These are phyloP conservation scores for Gymnoscopelus microlampas DNA, from an alignment of 2,797 vertebrate genomes.

Conservation along the genomic window DNA sequence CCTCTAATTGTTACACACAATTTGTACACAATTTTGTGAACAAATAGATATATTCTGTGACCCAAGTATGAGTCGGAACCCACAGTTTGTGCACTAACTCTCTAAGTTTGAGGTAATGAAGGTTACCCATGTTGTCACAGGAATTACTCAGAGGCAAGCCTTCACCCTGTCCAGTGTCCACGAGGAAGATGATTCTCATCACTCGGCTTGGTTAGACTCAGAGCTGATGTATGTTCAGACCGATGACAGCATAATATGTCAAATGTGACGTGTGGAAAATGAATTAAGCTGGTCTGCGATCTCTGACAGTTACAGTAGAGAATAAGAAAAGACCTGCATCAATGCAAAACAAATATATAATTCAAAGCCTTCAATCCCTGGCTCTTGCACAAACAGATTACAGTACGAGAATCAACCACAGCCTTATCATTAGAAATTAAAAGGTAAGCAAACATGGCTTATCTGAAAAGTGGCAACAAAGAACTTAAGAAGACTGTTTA, in stretches of 20 bases:
- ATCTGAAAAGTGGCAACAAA: too few relatives aligned
- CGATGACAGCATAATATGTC: too few relatives aligned
- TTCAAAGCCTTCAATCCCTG: neutral
- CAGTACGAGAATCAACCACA: neutral
- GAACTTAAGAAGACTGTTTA: too few relatives aligned
- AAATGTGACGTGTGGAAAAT: too few relatives aligned
- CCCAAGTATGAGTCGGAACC: too few relatives aligned
- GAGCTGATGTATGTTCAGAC: too few relatives aligned
- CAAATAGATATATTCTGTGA: too few relatives aligned
- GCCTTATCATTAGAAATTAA: neutral
- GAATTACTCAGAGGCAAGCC: conserved; percentile 23
- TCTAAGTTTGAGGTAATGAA: conserved; percentile 2
- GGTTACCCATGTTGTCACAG: conserved; percentile 23
- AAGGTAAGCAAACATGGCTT: neutral
- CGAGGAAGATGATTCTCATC: neutral
- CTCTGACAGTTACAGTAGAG: too few relatives aligned
- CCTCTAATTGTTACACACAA: too few relatives aligned
- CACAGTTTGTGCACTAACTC: neutral
- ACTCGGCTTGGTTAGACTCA: neutral
- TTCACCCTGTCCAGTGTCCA: conserved; percentile 2
- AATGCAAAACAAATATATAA: conserved; percentile 6
- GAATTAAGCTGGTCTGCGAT: too few relatives aligned
- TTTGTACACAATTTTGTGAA: too few relatives aligned
- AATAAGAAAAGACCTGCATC: too few relatives aligned
- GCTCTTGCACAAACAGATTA: conserved; percentile 4